Evolutionary conservation across 2,888 invertebrate genomes (phyloP), one percentile per base, ranked within the genome.

Genomic region (Andrena haemorrhoa): DNA sequence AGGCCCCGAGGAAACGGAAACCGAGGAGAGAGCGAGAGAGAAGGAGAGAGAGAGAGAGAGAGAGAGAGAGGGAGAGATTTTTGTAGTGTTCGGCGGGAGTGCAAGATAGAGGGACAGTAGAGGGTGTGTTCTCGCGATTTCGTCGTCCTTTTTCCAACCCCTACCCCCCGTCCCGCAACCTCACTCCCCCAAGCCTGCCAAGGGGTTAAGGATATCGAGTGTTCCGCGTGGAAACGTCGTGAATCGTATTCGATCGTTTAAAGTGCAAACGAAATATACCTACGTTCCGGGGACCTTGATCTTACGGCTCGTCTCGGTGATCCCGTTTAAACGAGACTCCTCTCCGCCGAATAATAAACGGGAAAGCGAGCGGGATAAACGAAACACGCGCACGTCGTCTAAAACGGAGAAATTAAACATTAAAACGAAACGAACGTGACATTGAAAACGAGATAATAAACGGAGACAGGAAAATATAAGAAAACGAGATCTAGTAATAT

Each of bases 91-190:
- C 78, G 82, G 82, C 75, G 49, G 79, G 65, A 79, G 85, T 79
- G 77, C 83, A 41, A 81, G 84, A 84, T 16, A 41, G 83, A 79
- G 86, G 88, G 80, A 74, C 53, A 64, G 33, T 58, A 29, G 65
- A 76, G 86, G 84, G 87, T 80, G 83, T 70, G 75, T 53, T 78
- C 79, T 41, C 79, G 86, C 76, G 84, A 79, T 86, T 82, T 85
- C 74, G 76, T 82, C 53, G 53, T 53, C 49, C 70, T 66, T 75
- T 66, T 51, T 61, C 66, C 6, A 70, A 51, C 53, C 35, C 71
- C 65, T 47, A 75, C 64, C 65, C 47, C 78, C 63, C 66, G 58
- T 72, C 75, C 23, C 47, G 66, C 47, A 47, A 31, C 66, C 41
- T 16, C 41, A 4, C 16, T 1, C 41, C 41, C 41, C 12, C 1